A percentile compares a stretch with the other conserved stretches of the same genome.
phyloP scores from a whole-genome alignment of 2,888 invertebrate species.

The Cosmia pyralina region DNA sequence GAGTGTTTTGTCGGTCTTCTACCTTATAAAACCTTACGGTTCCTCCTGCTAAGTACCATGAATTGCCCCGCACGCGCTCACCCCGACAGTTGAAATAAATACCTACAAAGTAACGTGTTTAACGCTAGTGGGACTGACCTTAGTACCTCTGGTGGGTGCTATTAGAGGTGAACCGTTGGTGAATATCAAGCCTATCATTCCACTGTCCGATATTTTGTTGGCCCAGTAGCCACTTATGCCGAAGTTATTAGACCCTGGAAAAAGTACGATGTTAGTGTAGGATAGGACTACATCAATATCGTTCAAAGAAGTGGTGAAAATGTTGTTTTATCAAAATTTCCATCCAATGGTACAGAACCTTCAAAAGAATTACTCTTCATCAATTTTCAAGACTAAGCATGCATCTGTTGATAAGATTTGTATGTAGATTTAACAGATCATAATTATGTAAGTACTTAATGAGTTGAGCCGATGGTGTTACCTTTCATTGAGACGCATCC shows the following conservation, averaged over 20 bases:
- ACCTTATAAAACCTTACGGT: neutral
- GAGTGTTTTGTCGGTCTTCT: neutral
- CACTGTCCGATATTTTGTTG: neutral
- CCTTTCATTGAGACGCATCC: constrained; percentile 28
- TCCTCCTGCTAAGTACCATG: neutral
- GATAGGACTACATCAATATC: neutral
- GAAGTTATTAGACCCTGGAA: constrained; percentile 31
- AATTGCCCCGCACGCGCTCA: neutral
- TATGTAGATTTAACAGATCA: neutral
- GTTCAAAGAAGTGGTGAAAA: neutral
- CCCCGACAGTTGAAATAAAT: neutral
- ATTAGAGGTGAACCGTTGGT: constrained; percentile 30
- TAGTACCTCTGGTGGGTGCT: constrained; percentile 30
- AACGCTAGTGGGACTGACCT: constrained; percentile 24
- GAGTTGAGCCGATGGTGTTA: constrained; percentile 1
- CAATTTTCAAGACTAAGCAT: neutral
- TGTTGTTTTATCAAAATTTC: neutral
- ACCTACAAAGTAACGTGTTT: neutral
- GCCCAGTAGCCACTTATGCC: constrained; percentile 38
- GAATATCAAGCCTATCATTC: constrained; percentile 30
- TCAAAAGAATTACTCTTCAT: neutral
- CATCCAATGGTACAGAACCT: neutral
- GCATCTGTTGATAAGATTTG: no score
- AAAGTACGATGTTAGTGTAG: neutral
- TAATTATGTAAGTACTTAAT: neutral